Evolutionary conservation across 2,113 vertebrate species (phyloP).

Genomic region (Pseudorectes ferrugineus): DNA sequence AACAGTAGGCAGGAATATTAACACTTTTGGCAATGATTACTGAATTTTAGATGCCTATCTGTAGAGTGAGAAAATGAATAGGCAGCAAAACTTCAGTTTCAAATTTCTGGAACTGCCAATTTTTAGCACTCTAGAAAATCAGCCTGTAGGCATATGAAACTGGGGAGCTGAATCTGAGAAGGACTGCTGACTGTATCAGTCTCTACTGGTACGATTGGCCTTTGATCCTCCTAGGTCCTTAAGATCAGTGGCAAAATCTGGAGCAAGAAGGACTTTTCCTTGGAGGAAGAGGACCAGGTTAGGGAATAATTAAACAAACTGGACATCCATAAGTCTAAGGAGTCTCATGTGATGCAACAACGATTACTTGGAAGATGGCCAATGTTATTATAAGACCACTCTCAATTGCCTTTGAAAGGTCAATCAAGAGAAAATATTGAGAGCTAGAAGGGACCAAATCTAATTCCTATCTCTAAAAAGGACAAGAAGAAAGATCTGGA

Average conservation of each 20-base stretch:
- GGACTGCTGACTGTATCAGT: not conserved
- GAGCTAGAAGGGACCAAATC: not conserved
- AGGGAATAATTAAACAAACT: not conserved
- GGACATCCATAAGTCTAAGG: not conserved
- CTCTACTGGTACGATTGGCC: not conserved
- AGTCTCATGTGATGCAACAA: not conserved
- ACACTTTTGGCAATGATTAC: not conserved
- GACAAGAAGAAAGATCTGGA: not conserved
- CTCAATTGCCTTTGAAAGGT: not conserved
- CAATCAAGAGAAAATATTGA: not conserved
- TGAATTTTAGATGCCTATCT: not conserved
- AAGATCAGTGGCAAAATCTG: not conserved
- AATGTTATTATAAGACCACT: not conserved
- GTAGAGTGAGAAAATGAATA: not conserved
- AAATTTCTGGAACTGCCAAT: not conserved
- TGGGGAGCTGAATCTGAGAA: not conserved
- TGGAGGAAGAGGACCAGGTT: not conserved
- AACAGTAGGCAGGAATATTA: not conserved
- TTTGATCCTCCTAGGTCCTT: not conserved
- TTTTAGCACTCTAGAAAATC: not conserved
- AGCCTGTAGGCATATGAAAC: not conserved
- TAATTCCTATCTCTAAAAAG: not conserved
- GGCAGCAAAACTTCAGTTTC: not conserved
- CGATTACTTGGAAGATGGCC: not conserved
- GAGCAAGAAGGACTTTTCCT: too few relatives aligned